Base-by-base conservation (phyloP, 1,140 invertebrate genomes). In the Drosophila murphyi region DNA sequence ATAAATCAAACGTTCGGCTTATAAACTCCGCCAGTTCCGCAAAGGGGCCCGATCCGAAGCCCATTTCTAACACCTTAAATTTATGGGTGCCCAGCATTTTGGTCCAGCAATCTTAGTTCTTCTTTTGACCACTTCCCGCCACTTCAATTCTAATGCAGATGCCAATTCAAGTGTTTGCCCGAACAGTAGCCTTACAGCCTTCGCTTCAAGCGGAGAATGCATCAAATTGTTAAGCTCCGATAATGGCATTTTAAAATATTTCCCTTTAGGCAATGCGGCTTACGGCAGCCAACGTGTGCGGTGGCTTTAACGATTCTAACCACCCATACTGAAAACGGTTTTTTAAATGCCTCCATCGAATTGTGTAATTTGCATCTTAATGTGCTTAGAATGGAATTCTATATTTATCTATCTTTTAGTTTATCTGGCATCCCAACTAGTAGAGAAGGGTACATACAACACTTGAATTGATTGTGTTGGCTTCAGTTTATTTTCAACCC, bases 221-320 rank as follows among this genome's bases (percentile, higher is more conserved):
- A 57, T 77, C 83, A 69, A 75, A 80, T 83, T 64, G 70, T 76
- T 88, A 88, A 88, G 85, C 85, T 56, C 51, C 71, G 68, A 81
- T 88, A 89, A 88, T 88, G 85, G 85, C 54, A 85, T 88, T 88
- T 88, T 88, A 88, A 88, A 88, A 85, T 89, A 88, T 88, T 89
- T 89, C 72, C 55, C 12, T 52, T 32, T 12, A 12, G 37, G 63
- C 31, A 7, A 20, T 41, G 35, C 67, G 59, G 76, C 65, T 78
- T 80, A 85, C 70, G 48, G 72, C 77, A 64, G 81, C 71, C 82
- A 50, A 51, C 82, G 82, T 85, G 82, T 85, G 82, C 39, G 81
- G 81, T 55, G 34, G 8, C 5, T 12, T n/a, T 32, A n/a, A 31
- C 8, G 3, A 6, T 34, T 12, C 5, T 35, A 82, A 63, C 83